phyloP scores from a whole-genome alignment of 2,888 invertebrate species.

The Netelia melanura region DNA sequence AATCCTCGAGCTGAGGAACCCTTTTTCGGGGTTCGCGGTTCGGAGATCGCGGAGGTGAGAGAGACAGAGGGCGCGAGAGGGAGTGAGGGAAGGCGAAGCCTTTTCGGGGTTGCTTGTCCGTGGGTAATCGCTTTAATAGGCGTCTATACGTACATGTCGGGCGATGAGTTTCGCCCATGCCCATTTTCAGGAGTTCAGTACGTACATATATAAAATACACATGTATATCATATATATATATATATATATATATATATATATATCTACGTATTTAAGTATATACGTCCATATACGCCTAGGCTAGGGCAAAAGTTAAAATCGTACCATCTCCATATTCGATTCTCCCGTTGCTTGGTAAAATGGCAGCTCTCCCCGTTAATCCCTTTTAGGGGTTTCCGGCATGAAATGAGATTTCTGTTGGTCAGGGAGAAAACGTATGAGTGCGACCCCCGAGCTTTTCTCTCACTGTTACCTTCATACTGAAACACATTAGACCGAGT shows the following conservation, averaged over 20 bases:
- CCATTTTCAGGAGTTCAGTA: slow-evolving; percentile 53
- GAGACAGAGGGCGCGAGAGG: not conserved
- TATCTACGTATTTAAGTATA: not conserved
- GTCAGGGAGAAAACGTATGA: slow-evolving; percentile 73
- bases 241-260: not conserved
- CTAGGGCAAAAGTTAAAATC: slow-evolving; percentile 81
- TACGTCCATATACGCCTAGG: slow-evolving; percentile 11
- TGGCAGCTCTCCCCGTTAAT: slow-evolving; percentile 79
- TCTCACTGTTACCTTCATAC: slow-evolving; percentile 63
- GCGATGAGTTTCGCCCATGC: slow-evolving; percentile 62
- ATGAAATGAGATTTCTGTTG: slow-evolving; percentile 83
- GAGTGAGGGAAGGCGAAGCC: slow-evolving; percentile 67
- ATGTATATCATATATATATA: slow-evolving; percentile 1
- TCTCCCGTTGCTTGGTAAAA: slow-evolving; percentile 75
- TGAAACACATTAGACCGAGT: slow-evolving; percentile 26
- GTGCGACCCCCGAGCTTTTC: slow-evolving; percentile 73
- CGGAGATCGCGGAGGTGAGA: not conserved
- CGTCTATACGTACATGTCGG: slow-evolving; percentile 66
- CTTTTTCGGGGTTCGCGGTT: slow-evolving; percentile 68
- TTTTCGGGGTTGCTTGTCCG: slow-evolving; percentile 77
- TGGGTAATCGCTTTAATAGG: slow-evolving; percentile 83
- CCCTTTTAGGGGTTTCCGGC: slow-evolving; percentile 80
- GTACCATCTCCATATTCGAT: slow-evolving; percentile 70
- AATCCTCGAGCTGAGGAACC: slow-evolving; percentile 63
- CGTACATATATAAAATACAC: not conserved